A percentile compares a stretch with the other conserved stretches of the same genome.
phyloP scores from a whole-genome alignment of 2,113 vertebrate genomes.

The Eudyptes chrysolophus region DNA sequence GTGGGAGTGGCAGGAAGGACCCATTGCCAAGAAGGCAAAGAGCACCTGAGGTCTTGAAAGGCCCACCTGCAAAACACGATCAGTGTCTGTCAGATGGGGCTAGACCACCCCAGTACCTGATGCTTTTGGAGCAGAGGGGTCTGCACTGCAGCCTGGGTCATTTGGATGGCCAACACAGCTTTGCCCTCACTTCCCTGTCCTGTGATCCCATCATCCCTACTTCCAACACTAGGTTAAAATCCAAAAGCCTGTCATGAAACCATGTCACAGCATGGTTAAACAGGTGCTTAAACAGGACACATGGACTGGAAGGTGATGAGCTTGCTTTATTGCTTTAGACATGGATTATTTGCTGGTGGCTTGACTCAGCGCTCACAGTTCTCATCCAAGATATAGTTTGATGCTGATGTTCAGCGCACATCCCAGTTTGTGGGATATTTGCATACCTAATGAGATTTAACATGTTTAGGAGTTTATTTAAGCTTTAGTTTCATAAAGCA shows the following conservation, averaged over 20 bases:
- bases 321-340: neutral
- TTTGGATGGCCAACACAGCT: rapidly evolving
- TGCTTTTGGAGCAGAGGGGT: neutral
- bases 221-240: neutral
- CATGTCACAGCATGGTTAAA: rapidly evolving
- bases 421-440: neutral
- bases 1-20: rapidly evolving
- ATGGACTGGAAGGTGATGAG: neutral
- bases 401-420: rapidly evolving
- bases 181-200: neutral
- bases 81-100: neutral
- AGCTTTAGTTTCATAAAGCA: neutral
- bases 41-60: neutral
- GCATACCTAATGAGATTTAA: neutral
- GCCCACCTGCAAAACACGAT: rapidly evolving
- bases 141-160: neutral
- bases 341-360: neutral
- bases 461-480: neutral
- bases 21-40: neutral
- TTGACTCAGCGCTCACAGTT: neutral
- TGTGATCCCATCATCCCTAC: neutral
- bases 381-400: neutral
- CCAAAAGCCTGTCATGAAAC: neutral
- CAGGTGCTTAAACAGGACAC: neutral
- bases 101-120: neutral